Evolutionary conservation across 1,140 invertebrate genomes (phyloP).

Genomic region (Conus betulinus): DNA sequence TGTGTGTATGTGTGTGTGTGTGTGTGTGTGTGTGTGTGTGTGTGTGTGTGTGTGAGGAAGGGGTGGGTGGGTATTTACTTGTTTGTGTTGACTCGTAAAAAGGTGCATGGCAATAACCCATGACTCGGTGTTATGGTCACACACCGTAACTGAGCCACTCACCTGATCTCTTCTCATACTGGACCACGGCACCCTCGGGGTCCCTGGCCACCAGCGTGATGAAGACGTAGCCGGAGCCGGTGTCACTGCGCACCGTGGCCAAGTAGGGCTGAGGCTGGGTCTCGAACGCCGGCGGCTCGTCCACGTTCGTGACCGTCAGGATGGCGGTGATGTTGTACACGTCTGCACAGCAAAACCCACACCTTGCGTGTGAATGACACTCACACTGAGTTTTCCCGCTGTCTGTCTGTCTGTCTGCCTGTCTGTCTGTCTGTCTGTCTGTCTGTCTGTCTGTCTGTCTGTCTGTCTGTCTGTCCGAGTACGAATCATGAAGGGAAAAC

Average conservation of each 20-base stretch:
- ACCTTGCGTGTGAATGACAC: not conserved
- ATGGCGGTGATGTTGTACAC: not conserved
- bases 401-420: not conserved
- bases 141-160: not conserved
- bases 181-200: not conserved
- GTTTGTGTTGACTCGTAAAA: not conserved
- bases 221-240: constrained; percentile 7
- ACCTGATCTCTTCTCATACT: not conserved
- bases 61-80: too few species aligned
- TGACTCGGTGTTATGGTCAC: not conserved
- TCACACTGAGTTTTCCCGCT: not conserved
- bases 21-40: too few species aligned
- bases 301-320: not conserved
- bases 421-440: not conserved
- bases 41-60: too few species aligned
- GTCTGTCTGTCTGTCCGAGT: not conserved
- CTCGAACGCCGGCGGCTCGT: not conserved
- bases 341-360: not conserved
- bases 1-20: too few species aligned
- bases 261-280: constrained; percentile 3
- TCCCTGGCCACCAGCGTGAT: not conserved
- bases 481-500: too few species aligned
- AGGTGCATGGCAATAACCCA: not conserved
- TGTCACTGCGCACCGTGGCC: not conserved
- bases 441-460: not conserved